Evolutionary conservation across 2,797 vertebrate species (phyloP).

Genomic region (Darevskia nairensis): DNA sequence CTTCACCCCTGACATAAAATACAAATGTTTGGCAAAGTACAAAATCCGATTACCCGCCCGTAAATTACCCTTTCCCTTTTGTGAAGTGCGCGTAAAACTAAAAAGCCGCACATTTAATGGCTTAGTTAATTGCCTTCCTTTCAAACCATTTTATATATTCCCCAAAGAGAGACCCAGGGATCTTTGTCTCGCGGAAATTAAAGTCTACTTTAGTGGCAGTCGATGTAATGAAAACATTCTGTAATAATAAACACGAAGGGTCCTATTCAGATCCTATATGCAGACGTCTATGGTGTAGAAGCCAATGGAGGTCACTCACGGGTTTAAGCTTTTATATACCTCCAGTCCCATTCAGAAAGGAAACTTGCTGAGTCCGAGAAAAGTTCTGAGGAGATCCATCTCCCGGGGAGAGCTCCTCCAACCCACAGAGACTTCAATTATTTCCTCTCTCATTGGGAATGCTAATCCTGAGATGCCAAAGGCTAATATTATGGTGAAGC

Average conservation of each 20-base stretch:
- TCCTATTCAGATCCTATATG: constrained; percentile 11
- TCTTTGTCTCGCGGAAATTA: constrained; percentile 29
- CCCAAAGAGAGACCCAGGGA: constrained; percentile 23
- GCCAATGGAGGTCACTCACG: neutral
- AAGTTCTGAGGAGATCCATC: constrained; percentile 2
- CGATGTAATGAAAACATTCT: constrained; percentile 41
- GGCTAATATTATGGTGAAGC: neutral
- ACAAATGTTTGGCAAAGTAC: neutral
- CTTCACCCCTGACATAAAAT: neutral
- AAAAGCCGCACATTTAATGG: neutral
- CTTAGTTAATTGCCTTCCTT: constrained; percentile 24
- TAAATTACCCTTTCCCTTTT: neutral
- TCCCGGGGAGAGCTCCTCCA: neutral
- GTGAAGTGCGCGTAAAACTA: neutral
- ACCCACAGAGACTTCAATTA: constrained; percentile 14
- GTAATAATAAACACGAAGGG: constrained; percentile 13
- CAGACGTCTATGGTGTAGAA: constrained; percentile 5
- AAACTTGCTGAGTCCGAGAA: constrained; percentile 18
- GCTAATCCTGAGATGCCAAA: neutral
- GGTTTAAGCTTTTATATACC: constrained; percentile 19
- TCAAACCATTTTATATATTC: constrained; percentile 18
- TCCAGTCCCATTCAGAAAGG: constrained; percentile 31
- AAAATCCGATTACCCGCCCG: constrained; percentile 11
- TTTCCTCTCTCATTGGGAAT: constrained; percentile 2
- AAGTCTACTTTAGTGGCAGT: constrained; percentile 20